A percentile compares a stretch with the other conserved stretches of the same genome.
phyloP scores from a whole-genome alignment of 2,113 vertebrate species.

The Erythrocercus mccallii region DNA sequence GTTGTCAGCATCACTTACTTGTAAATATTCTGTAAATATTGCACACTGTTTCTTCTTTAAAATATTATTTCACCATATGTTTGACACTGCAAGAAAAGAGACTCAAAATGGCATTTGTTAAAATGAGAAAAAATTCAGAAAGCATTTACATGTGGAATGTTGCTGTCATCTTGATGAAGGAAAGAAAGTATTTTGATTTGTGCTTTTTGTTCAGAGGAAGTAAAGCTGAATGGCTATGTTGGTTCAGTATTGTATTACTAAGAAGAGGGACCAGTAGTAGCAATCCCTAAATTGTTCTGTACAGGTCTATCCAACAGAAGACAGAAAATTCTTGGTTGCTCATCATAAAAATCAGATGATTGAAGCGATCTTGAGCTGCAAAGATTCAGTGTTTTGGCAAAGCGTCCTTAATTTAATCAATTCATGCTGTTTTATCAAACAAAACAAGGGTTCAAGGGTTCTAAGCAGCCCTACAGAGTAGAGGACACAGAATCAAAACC shows the following conservation, averaged over 20 bases:
- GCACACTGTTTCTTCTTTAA: background rate
- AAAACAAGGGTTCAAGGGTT: background rate
- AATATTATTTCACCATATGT: background rate
- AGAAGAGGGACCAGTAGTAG: background rate
- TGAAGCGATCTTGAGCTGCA: background rate
- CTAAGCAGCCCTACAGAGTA: background rate
- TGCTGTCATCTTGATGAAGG: background rate
- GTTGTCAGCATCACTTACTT: background rate
- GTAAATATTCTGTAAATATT: background rate
- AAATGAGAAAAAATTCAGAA: background rate
- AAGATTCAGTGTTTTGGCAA: background rate
- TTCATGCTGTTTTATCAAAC: background rate
- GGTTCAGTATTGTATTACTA: background rate
- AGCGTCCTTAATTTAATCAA: background rate
- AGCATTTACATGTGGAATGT: background rate
- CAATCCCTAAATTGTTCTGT: background rate
- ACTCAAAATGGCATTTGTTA: background rate
- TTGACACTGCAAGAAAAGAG: background rate
- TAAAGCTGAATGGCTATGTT: background rate
- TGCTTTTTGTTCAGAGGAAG: background rate
- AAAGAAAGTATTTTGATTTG: background rate
- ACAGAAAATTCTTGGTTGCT: background rate
- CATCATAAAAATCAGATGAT: background rate
- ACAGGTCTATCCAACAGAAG: background rate
- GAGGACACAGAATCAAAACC: background rate